Evolutionary conservation across 1,140 invertebrate genomes (phyloP).

Genomic region (Colletes latitarsis): DNA sequence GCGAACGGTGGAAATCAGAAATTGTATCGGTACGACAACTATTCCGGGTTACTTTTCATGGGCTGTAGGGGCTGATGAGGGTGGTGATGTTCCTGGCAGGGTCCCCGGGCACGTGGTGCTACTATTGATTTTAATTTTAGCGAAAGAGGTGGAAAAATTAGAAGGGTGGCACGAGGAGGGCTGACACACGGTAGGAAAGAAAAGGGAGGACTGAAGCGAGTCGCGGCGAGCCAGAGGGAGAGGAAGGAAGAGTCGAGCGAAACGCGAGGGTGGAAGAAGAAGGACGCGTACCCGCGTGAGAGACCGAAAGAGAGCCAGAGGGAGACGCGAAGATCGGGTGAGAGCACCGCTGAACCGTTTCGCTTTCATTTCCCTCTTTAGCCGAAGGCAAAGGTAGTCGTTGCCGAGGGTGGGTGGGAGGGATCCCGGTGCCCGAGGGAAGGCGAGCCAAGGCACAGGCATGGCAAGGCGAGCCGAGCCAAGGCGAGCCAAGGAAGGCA

Average conservation of each 20-base stretch:
- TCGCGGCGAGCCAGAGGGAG: constrained; percentile 10
- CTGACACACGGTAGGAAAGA: constrained; percentile 66
- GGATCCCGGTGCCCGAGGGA: constrained; percentile 51
- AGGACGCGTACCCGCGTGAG: constrained; percentile 12
- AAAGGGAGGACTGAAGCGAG: constrained; percentile 44
- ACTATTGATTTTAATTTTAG: constrained; percentile 83
- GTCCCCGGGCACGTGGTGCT: constrained; percentile 80
- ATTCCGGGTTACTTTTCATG: constrained; percentile 70
- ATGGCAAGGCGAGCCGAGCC: constrained; percentile 5
- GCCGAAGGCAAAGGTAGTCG: constrained; percentile 66
- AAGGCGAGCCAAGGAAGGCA: constrained; percentile 47
- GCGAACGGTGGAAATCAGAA: background rate
- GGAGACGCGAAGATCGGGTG: constrained; percentile 54
- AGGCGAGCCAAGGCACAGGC: constrained; percentile 39
- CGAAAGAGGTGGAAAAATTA: constrained; percentile 83
- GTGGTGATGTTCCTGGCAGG: constrained; percentile 76
- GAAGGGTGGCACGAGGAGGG: constrained; percentile 79
- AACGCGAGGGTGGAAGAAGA: background rate
- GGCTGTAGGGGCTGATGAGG: constrained; percentile 70
- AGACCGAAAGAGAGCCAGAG: constrained; percentile 25
- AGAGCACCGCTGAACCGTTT: constrained; percentile 67
- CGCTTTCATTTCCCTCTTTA: constrained; percentile 72
- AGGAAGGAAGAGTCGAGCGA: constrained; percentile 47
- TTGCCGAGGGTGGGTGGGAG: constrained; percentile 48
- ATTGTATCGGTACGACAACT: constrained; percentile 51